Base-by-base conservation (phyloP, 1,140 invertebrate genomes). In the Drosophila orena region DNA sequence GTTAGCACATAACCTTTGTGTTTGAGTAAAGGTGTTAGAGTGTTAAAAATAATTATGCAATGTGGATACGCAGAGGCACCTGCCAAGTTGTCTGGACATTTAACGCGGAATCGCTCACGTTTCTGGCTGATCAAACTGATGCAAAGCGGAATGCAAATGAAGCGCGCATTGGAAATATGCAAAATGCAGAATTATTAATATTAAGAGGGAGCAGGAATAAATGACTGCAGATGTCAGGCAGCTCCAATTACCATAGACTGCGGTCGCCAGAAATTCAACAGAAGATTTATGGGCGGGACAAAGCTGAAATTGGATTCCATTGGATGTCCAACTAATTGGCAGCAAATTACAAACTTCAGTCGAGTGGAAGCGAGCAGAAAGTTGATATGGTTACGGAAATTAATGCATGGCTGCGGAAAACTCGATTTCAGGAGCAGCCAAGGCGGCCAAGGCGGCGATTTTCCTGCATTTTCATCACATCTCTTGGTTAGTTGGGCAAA, bases 91-190 rank as follows among this genome's bases (percentile, higher is more conserved):
- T 70, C 50, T 70, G 66, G 37, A 47, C 24, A 8, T 20, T 38
- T 42, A 56, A 20, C 65, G 47, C 55, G 75, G 50, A 47, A 69
- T 77, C 68, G 38, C 55, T 50, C 62, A 53, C 55, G 37, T 77
- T 77, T 76, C 74, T 68, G 74, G 73, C 50, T 61, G 38, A 68
- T 69, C 72, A 77, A 68, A 69, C 53, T 74, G 65, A 79, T 58
- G 46, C n/a, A n/a, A 54, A 49, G 27, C n/a, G 24, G 55, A 38
- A 72, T 42, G 15, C 56, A 59, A 52, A 52, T 40, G 47, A 46
- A 57, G 34, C 24, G 42, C 52, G 60, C 40, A 57, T 34, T 53
- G 37, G 17, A 17, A 54, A 44, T 15, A 54, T 22, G n/a, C 38
- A 57, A 27, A 50, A 50, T 38, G 24, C 49, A 22, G 58, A 58